Conservation (phyloP, 1,140 invertebrate genomes). For the Atta texana region DNA sequence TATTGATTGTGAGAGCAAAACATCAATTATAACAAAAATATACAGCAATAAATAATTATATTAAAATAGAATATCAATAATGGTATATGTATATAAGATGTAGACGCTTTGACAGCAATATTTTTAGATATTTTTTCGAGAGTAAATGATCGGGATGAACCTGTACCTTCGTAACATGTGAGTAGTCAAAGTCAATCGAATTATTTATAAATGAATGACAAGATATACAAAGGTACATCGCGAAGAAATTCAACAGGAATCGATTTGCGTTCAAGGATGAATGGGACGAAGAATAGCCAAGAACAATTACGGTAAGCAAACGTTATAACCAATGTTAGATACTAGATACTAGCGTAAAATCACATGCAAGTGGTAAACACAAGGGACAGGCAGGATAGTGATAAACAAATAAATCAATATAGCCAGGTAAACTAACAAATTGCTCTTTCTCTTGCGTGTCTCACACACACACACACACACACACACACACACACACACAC, state of each 20-base stretch:
- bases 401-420: conserved; percentile 35
- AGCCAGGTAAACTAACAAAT: conserved; percentile 27
- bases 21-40: background rate
- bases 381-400: background rate
- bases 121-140: background rate
- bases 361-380: conserved; percentile 1
- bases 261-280: conserved; percentile 53
- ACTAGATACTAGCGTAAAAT: conserved; percentile 13
- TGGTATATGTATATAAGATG: background rate
- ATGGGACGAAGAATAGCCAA: conserved; percentile 54
- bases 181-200: conserved; percentile 35
- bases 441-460: conserved; percentile 13
- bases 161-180: background rate
- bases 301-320: conserved; percentile 49
- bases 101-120: background rate
- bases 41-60: background rate
- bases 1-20: background rate
- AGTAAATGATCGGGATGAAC: background rate
- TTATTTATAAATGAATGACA: conserved; percentile 54
- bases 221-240: conserved; percentile 15
- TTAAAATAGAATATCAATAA: background rate
- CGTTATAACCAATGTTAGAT: conserved; percentile 40
- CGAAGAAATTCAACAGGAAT: conserved; percentile 39
- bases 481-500: background rate
- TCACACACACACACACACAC: background rate